Percentiles rank a stretch among this genome's conserved stretches.
Evolutionary conservation across 2,888 invertebrate species (phyloP).

Genomic region (Drosophila paracracens): DNA sequence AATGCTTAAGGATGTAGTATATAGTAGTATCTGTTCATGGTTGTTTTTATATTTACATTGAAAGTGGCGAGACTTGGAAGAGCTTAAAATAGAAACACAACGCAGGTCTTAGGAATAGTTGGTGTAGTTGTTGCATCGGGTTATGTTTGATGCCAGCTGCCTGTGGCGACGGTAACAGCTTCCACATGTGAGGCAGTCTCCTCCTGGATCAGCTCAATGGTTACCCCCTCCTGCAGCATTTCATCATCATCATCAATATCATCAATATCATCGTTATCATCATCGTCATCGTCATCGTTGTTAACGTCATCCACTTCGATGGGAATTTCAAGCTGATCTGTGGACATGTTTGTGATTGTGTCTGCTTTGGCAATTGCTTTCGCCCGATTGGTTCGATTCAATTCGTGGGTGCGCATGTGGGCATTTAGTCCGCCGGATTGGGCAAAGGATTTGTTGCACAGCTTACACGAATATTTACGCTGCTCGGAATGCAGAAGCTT

Average conservation of each 20-base stretch:
- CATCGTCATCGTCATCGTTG: conserved; percentile 1
- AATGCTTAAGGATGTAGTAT: not conserved
- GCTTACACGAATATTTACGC: conserved; percentile 80
- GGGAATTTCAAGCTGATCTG: not conserved
- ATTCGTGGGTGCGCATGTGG: conserved; percentile 79
- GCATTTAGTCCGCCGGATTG: conserved; percentile 83
- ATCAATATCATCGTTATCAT: conserved; percentile 1
- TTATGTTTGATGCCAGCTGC: conserved; percentile 39
- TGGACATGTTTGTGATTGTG: not conserved
- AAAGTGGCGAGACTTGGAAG: not conserved
- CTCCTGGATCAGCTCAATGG: conserved; percentile 35
- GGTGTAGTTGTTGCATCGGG: not conserved
- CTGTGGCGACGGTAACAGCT: conserved; percentile 37
- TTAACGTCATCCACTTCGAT: not conserved
- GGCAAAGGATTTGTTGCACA: conserved; percentile 81
- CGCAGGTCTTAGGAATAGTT: not conserved
- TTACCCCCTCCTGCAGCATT: conserved; percentile 29
- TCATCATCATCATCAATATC: not conserved
- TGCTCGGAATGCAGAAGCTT: conserved; percentile 79
- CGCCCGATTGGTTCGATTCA: conserved; percentile 16
- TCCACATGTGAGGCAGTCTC: conserved; percentile 35
- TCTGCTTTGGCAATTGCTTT: conserved; percentile 19
- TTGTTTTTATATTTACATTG: conserved; percentile 20
- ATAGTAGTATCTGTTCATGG: not conserved
- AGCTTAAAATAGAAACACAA: not conserved